Percentiles rank a stretch among this genome's conserved stretches.
Conservation (phyloP, 1,140 invertebrate genomes). For the Ips nitidus region DNA sequence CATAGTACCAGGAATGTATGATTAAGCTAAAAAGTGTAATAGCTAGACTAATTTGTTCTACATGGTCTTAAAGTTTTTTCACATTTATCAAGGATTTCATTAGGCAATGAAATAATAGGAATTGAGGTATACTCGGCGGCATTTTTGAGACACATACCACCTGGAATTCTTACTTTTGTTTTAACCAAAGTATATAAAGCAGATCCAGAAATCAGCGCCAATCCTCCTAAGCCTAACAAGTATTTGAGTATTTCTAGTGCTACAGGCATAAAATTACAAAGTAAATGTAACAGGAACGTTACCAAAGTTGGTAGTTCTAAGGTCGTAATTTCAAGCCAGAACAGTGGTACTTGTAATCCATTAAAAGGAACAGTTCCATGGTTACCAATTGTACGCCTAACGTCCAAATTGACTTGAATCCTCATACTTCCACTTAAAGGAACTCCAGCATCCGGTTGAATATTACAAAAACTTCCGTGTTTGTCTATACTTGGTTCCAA, state of each 20-base stretch:
- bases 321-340: constrained; percentile 64
- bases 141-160: constrained; percentile 20
- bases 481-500: constrained; percentile 60
- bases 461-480: constrained; percentile 55
- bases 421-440: constrained; percentile 60
- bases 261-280: constrained; percentile 49
- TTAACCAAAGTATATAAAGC: constrained; percentile 42
- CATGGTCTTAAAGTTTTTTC: constrained; percentile 10
- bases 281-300: constrained; percentile 44
- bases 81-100: constrained; percentile 32
- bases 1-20: too few relatives aligned
- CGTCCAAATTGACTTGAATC: constrained; percentile 69
- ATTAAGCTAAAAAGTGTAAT: too few relatives aligned
- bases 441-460: constrained; percentile 57
- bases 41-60: too few relatives aligned
- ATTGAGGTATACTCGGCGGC: constrained; percentile 34
- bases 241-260: constrained; percentile 49
- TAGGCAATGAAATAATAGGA: constrained; percentile 34
- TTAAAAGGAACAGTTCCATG: constrained; percentile 59
- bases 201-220: constrained; percentile 50
- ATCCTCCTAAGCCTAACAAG: constrained; percentile 49
- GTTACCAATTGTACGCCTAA: constrained; percentile 60
- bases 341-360: constrained; percentile 62
- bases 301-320: constrained; percentile 46
- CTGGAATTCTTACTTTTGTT: constrained; percentile 19